Evolutionary conservation across 2,888 invertebrate genomes (phyloP).

Genomic region (Phania funesta): DNA sequence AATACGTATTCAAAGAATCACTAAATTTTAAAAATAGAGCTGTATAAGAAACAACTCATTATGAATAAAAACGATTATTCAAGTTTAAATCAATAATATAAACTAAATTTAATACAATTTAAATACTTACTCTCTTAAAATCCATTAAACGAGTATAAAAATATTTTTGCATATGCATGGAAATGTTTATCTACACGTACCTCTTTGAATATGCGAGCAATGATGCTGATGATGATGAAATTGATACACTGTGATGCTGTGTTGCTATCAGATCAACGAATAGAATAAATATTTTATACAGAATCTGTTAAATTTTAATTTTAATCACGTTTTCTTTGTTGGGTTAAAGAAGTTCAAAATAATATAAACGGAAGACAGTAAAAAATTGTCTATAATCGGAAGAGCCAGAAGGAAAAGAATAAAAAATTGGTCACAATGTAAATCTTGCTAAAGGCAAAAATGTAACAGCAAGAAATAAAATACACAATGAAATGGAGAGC

Average conservation of each 20-base stretch:
- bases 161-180: too few relatives aligned
- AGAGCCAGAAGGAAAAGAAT: constrained; percentile 33
- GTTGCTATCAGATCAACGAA: constrained; percentile 9
- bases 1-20: too few relatives aligned
- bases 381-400: constrained; percentile 54
- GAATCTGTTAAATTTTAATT: constrained; percentile 67
- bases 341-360: constrained; percentile 37
- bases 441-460: constrained; percentile 45
- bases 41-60: too few relatives aligned
- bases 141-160: too few relatives aligned
- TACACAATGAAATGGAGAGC: constrained; percentile 36
- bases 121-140: too few relatives aligned
- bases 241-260: constrained; percentile 49
- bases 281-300: constrained; percentile 22
- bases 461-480: constrained; percentile 23
- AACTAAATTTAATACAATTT: too few relatives aligned
- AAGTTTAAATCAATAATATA: too few relatives aligned
- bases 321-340: constrained; percentile 65
- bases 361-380: constrained; percentile 57
- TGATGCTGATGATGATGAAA: constrained; percentile 38
- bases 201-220: constrained; percentile 38
- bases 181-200: too few relatives aligned
- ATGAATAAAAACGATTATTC: too few relatives aligned
- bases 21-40: too few relatives aligned
- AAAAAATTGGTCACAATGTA: constrained; percentile 48